Evolutionary conservation across 2,888 invertebrate genomes (phyloP), one percentile per base, ranked within the genome.

Genomic region (Nomada hirtipes): DNA sequence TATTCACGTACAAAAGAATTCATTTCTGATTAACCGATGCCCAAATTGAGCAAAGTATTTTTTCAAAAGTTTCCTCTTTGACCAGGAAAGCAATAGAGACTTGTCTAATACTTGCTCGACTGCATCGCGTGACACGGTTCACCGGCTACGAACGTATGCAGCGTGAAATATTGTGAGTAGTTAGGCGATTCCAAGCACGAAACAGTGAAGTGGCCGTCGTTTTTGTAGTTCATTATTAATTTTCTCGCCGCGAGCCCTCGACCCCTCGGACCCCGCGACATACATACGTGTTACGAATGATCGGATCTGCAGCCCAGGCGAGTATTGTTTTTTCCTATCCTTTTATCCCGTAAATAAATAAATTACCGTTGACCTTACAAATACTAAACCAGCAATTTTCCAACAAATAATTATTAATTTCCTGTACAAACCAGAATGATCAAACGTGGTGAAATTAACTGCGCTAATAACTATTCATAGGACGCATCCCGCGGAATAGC

Each of bases 51-150:
- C 60, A 42, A 29, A 18, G 60, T n/a, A n/a, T 64, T 73, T 60
- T 47, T 67, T 67, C 59, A 42, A 29, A 61, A n/a, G 42, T 11
- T 20, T 68, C 69, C 70, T 68, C 42, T 55, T 53, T 53, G 42
- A 65, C 60, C 73, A 53, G 65, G 73, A 7, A 53, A 29, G 69
- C 79, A 68, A 68, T 69, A 72, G 75, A 82, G 90, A 86, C 84
- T 83, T 87, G 86, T 85, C 90, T 87, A 88, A 91, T 90, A 91
- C 87, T 81, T 79, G 79, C 72, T 84, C 82, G 84, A 82, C 89
- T 88, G 82, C 87, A 88, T 91, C 89, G 90, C 92, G 90, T 91
- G 91, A 90, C 90, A 88, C 81, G 80, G 63, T 70, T 82, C 76
- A 69, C 80, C 84, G 80, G 75, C 73, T 83, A 74, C 77, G 73